Percentiles rank a stretch among this genome's conserved stretches.
Conservation (phyloP, 2,797 vertebrate genomes). For the Pseudomugil gertrudae region DNA sequence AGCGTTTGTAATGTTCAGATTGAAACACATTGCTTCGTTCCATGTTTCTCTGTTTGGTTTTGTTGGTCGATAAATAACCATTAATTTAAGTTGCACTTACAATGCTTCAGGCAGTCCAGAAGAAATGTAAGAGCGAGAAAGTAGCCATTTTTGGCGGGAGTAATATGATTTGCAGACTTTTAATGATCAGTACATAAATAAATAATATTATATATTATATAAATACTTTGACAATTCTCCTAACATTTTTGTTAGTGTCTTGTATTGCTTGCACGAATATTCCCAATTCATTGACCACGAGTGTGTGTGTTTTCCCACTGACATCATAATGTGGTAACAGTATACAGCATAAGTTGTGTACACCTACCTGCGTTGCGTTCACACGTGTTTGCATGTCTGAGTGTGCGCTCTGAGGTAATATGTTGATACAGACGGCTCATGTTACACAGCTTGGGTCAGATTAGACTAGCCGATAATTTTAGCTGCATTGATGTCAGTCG, state of each 20-base stretch:
- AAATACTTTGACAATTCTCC: not conserved
- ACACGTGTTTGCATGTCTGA: constrained; percentile 14
- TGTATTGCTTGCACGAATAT: not conserved
- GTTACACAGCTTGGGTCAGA: constrained; percentile 51
- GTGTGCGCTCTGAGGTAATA: constrained; percentile 47
- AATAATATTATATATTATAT: not conserved
- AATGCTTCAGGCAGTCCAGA: too few species aligned
- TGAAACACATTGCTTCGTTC: too few species aligned
- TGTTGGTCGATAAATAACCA: too few species aligned
- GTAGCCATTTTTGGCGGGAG: too few species aligned
- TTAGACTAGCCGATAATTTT: constrained; percentile 60
- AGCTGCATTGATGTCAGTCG: constrained; percentile 44
- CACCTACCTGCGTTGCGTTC: constrained; percentile 33
- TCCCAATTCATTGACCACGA: constrained; percentile 1
- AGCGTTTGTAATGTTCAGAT: too few species aligned
- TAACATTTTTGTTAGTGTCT: not conserved
- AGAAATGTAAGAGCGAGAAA: too few species aligned
- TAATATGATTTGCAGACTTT: too few species aligned
- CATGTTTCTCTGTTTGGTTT: too few species aligned
- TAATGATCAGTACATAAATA: too few species aligned
- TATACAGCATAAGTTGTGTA: constrained; percentile 8
- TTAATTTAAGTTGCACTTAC: too few species aligned
- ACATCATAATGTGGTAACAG: too few species aligned
- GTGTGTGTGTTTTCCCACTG: not conserved
- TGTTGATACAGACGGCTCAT: constrained; percentile 65